These are phyloP conservation scores for Conus ventricosus DNA, from an alignment of 1,140 invertebrate species.

Conservation along the genomic window DNA sequence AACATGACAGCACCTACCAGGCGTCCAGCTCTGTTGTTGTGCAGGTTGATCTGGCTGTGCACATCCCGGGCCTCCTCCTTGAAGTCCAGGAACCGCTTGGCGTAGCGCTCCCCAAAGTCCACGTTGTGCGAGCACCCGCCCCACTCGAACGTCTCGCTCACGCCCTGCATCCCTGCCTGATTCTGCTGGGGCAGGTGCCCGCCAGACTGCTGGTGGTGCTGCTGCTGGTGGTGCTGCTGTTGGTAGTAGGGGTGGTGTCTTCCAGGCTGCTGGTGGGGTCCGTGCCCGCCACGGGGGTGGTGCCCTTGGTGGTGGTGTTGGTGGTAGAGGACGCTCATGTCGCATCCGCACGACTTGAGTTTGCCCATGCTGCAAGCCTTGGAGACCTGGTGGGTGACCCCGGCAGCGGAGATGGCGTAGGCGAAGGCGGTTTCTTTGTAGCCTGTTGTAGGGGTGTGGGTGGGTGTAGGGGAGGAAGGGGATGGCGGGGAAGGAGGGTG, in stretches of 20 bases:
- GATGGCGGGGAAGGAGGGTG: not conserved
- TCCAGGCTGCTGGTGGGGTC: not conserved
- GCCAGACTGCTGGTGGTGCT: not conserved
- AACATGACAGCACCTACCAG: slow-evolving; percentile 73
- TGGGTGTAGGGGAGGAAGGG: no score
- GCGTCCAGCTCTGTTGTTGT: slow-evolving; percentile 81
- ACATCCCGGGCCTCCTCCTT: slow-evolving; percentile 82
- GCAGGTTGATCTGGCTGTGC: slow-evolving; percentile 84
- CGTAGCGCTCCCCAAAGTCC: slow-evolving; percentile 96
- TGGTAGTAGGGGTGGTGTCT: slow-evolving; percentile 4
- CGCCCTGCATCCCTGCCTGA: slow-evolving; percentile 68
- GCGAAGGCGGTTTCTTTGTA: slow-evolving; percentile 79
- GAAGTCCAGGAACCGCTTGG: slow-evolving; percentile 92
- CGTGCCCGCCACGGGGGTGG: not conserved
- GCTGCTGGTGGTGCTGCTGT: not conserved
- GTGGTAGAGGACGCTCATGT: slow-evolving; percentile 76
- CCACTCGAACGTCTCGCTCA: slow-evolving; percentile 85
- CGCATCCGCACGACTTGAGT: slow-evolving; percentile 88
- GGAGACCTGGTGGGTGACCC: slow-evolving; percentile 88
- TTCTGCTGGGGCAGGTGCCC: not conserved
- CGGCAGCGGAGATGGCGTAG: slow-evolving; percentile 84
- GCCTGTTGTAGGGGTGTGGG: slow-evolving; percentile 65
- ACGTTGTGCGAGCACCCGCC: slow-evolving; percentile 96
- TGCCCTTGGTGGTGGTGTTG: not conserved
- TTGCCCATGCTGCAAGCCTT: slow-evolving; percentile 90